Percentiles rank a stretch among this genome's conserved stretches.
Conservation (phyloP, 1,140 invertebrate species). For the Drosophila lacertosa region DNA sequence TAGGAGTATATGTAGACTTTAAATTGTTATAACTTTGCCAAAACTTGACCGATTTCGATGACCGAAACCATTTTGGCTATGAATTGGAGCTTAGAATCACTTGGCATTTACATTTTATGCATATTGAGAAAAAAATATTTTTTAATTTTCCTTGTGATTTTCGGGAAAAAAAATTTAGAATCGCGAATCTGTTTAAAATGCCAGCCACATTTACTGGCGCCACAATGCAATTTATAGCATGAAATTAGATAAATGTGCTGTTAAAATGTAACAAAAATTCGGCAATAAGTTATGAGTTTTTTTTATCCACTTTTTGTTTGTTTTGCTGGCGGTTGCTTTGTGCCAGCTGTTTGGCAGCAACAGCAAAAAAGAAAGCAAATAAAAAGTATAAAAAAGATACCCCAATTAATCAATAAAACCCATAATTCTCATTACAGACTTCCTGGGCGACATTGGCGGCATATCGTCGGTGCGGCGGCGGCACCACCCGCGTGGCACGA, state of each 20-base stretch:
- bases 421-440: conserved; percentile 73
- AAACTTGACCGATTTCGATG: too few relatives aligned
- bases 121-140: too few relatives aligned
- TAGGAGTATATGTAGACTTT: too few relatives aligned
- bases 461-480: conserved; percentile 84
- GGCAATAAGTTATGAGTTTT: conserved; percentile 26
- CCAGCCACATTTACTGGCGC: conserved; percentile 38
- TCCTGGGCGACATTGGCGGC: conserved; percentile 68
- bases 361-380: conserved; percentile 30
- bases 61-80: too few relatives aligned
- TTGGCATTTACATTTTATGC: too few relatives aligned
- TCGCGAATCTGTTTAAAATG: too few relatives aligned
- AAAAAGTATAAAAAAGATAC: conserved; percentile 1
- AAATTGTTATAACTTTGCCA: too few relatives aligned
- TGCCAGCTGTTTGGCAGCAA: conserved; percentile 61
- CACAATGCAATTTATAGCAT: conserved; percentile 47
- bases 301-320: conserved; percentile 30
- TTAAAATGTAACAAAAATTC: conserved; percentile 47
- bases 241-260: conserved; percentile 61
- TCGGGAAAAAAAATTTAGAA: too few relatives aligned
- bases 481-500: conserved; percentile 86
- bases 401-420: conserved; percentile 76
- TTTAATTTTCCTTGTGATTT: too few relatives aligned
- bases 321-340: conserved; percentile 38
- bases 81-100: too few relatives aligned